A percentile compares a stretch with the other conserved stretches of the same genome.
phyloP scores from a whole-genome alignment of 2,113 vertebrate species.

The Panurus biarmicus region DNA sequence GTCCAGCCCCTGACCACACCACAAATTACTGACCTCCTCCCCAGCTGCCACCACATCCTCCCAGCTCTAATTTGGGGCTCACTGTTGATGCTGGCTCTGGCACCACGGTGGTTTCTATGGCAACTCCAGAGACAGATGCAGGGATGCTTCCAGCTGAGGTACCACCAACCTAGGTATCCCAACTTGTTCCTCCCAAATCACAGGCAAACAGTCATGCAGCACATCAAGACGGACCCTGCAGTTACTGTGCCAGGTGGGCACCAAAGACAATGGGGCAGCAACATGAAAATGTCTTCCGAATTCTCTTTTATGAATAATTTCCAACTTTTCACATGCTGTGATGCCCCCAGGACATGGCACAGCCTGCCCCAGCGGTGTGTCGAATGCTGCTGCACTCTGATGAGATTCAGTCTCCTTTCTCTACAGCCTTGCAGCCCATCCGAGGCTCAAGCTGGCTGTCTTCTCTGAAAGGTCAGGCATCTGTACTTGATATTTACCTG shows the following conservation, averaged over 20 bases:
- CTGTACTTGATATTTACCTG: not conserved
- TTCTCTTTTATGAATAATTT: not conserved
- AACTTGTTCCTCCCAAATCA: slow-evolving; percentile 37
- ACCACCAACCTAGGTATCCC: slow-evolving; percentile 56
- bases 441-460: accelerated
- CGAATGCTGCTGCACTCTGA: accelerated
- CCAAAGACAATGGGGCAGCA: not conserved
- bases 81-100: slow-evolving; percentile 46
- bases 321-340: not conserved
- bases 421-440: not conserved
- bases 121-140: slow-evolving; percentile 68
- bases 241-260: accelerated
- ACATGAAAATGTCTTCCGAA: not conserved
- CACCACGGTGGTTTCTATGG: slow-evolving; percentile 74
- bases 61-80: not conserved
- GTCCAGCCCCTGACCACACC: not conserved
- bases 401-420: not conserved
- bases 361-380: not conserved
- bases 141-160: slow-evolving; percentile 58
- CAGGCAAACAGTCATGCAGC: not conserved
- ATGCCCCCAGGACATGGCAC: accelerated
- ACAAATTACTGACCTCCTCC: not conserved
- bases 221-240: accelerated
- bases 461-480: not conserved
- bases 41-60: accelerated